These are phyloP conservation scores for Mungos mungo DNA, from an alignment of 2,113 vertebrate species.

Conservation along the genomic window DNA sequence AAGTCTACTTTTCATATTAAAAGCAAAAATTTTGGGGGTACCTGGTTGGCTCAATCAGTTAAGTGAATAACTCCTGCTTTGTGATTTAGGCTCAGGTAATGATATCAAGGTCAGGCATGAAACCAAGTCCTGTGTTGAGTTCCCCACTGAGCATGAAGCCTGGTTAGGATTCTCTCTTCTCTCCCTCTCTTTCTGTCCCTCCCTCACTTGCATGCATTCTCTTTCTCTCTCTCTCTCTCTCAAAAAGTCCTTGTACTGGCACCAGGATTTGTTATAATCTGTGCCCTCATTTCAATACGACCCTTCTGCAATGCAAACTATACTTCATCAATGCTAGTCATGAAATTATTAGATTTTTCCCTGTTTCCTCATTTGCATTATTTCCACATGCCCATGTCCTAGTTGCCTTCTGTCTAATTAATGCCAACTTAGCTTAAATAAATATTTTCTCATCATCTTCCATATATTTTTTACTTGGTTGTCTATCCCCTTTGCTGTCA, in stretches of 20 bases:
- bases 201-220: too few relatives aligned
- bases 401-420: neutral
- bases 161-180: too few relatives aligned
- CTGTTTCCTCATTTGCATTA: neutral
- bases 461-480: neutral
- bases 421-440: neutral
- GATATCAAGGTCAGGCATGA: too few relatives aligned
- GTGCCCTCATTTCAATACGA: neutral
- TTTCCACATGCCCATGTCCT: neutral
- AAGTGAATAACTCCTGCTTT: too few relatives aligned
- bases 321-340: neutral
- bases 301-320: neutral
- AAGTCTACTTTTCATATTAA: neutral
- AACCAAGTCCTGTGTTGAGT: too few relatives aligned
- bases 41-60: too few relatives aligned
- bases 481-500: neutral
- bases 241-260: neutral
- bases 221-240: too few relatives aligned
- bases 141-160: too few relatives aligned
- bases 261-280: neutral
- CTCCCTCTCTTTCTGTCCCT: too few relatives aligned
- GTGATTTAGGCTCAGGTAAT: too few relatives aligned
- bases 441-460: neutral
- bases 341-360: neutral
- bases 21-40: neutral